Evolutionary conservation across 2,888 invertebrate genomes (phyloP).

Genomic region (Myathropa florea): DNA sequence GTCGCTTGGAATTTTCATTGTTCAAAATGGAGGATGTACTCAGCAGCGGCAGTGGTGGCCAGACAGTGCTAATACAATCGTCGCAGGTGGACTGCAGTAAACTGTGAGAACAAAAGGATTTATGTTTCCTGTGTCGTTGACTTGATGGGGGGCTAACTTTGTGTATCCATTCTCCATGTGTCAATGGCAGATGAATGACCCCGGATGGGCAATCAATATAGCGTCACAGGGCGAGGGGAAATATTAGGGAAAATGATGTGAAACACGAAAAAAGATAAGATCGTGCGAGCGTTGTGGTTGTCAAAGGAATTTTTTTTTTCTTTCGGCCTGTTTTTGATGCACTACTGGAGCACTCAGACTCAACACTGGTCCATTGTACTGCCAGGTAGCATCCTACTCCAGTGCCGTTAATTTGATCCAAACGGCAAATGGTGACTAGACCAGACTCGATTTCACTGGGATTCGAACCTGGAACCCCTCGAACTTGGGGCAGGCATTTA

Average conservation of each 20-base stretch:
- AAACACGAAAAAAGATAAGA: neutral
- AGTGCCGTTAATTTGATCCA: no score
- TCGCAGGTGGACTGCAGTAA: neutral
- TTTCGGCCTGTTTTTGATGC: no score
- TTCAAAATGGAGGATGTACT: neutral
- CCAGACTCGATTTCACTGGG: no score
- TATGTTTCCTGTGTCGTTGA: constrained; percentile 5
- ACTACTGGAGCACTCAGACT: no score
- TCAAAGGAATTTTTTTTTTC: no score
- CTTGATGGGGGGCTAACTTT: neutral
- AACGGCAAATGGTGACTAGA: no score
- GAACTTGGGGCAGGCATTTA: no score
- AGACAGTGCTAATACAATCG: neutral
- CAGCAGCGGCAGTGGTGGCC: neutral
- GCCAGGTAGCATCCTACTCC: no score
- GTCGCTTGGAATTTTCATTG: constrained; percentile 8
- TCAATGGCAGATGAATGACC: neutral
- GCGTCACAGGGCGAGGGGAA: no score
- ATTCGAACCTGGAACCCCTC: no score
- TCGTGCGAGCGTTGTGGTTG: no score
- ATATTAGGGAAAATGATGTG: neutral
- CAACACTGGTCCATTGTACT: no score
- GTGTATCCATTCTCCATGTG: neutral
- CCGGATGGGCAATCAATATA: neutral
- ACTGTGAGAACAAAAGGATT: constrained; percentile 8